Percentiles rank a stretch among this genome's conserved stretches.
Conservation (phyloP, 2,113 vertebrate species). For the Syngnathoides biaculeatus region DNA sequence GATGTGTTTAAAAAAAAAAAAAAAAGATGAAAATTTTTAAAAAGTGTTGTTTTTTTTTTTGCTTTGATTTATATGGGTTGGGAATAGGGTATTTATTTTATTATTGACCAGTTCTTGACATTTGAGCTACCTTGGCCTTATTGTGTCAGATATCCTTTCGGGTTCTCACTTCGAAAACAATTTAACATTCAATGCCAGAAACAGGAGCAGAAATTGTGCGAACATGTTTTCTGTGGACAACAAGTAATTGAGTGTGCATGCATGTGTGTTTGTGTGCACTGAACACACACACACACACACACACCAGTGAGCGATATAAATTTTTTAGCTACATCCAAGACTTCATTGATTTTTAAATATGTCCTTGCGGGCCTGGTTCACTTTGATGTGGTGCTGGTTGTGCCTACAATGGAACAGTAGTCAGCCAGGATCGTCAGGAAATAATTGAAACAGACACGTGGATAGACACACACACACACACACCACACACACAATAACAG, state of each 20-base stretch:
- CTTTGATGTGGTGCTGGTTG: constrained; percentile 58
- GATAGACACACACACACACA: constrained; percentile 17
- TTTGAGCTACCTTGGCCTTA: not conserved
- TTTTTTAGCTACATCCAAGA: constrained; percentile 59
- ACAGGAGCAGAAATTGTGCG: not conserved
- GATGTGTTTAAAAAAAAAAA: too few species aligned
- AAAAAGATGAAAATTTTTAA: too few species aligned
- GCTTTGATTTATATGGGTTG: not conserved
- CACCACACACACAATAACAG: not conserved
- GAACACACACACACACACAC: not conserved
- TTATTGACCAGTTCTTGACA: not conserved
- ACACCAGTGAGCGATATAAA: constrained; percentile 43
- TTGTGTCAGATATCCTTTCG: not conserved
- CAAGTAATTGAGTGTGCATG: constrained; percentile 37
- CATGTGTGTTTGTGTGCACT: constrained; percentile 31
- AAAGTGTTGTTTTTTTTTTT: too few species aligned
- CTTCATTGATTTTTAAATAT: constrained; percentile 65
- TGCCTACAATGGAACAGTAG: constrained; percentile 48
- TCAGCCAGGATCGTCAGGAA: constrained; percentile 27
- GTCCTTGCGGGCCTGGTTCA: constrained; percentile 53
- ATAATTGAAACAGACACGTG: constrained; percentile 43
- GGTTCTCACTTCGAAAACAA: not conserved
- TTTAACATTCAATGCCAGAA: not conserved
- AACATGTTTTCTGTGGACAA: constrained; percentile 1
- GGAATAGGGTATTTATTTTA: not conserved